Percentiles rank a stretch among this genome's conserved stretches.
These are phyloP conservation scores for Lasioglossum figueresi DNA, from an alignment of 2,888 invertebrate species.

Conservation along the genomic window DNA sequence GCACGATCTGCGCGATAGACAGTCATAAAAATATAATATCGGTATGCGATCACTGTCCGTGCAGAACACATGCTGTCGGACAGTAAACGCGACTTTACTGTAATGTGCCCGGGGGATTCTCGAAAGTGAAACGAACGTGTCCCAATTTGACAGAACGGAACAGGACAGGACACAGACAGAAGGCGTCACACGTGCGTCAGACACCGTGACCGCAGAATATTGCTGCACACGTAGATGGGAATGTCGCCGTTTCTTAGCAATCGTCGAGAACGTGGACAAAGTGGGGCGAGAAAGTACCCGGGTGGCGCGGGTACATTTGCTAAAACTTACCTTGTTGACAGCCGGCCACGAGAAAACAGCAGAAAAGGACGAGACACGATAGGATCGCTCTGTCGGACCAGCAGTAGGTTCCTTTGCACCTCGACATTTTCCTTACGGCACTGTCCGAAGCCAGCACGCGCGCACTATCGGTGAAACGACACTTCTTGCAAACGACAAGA, in stretches of 20 bases:
- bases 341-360: conserved; percentile 30
- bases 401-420: not conserved
- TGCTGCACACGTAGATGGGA: not conserved
- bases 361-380: conserved; percentile 54
- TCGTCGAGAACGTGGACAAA: not conserved
- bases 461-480: conserved; percentile 17
- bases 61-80: too few relatives aligned
- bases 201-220: not conserved
- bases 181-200: conserved; percentile 2
- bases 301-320: not conserved
- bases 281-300: not conserved
- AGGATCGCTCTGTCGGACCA: conserved; percentile 23
- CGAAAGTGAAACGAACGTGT: not conserved
- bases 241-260: not conserved
- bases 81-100: too few relatives aligned
- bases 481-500: conserved; percentile 1
- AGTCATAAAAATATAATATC: too few relatives aligned
- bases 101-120: not conserved
- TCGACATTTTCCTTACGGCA: conserved; percentile 44
- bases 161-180: not conserved
- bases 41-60: too few relatives aligned
- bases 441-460: conserved; percentile 19
- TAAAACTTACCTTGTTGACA: conserved; percentile 58
- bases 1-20: too few relatives aligned
- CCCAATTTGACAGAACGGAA: not conserved